Evolutionary conservation across 2,113 vertebrate genomes (phyloP).

Genomic region (Miniopterus natalensis): DNA sequence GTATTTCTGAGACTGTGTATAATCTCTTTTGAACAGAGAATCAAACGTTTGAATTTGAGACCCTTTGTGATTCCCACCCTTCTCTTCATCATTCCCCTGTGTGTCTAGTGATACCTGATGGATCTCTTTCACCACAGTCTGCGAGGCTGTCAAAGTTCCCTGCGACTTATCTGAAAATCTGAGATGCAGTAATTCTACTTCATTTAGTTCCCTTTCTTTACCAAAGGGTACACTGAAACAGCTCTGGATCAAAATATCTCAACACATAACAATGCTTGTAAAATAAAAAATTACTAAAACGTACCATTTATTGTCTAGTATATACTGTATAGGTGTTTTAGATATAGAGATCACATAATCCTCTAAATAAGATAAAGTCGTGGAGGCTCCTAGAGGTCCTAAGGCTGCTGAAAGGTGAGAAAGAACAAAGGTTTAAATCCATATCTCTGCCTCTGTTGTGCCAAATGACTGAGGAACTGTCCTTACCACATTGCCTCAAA

Average conservation of each 20-base stretch:
- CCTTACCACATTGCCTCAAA: neutral
- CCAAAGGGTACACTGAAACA: neutral
- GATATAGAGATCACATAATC: neutral
- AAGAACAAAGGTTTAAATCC: neutral
- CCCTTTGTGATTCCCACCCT: neutral
- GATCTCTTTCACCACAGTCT: neutral
- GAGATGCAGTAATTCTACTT: slow-evolving; percentile 8
- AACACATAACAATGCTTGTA: neutral
- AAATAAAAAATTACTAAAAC: neutral
- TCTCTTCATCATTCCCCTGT: neutral
- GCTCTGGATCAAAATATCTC: neutral
- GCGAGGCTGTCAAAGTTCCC: neutral
- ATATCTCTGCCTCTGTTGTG: neutral
- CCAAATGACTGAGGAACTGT: neutral
- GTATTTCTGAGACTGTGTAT: neutral
- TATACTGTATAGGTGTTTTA: neutral
- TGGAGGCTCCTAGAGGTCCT: neutral
- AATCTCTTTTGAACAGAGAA: slow-evolving; percentile 27
- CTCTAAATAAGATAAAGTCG: slow-evolving; percentile 19
- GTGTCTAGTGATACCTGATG: neutral
- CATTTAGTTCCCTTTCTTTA: slow-evolving; percentile 49
- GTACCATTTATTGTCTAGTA: neutral
- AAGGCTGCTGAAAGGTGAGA: neutral
- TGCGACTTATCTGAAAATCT: neutral
- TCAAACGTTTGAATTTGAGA: neutral